phyloP scores from a whole-genome alignment of 2,888 invertebrate genomes.

The Phymatocera aterrima region DNA sequence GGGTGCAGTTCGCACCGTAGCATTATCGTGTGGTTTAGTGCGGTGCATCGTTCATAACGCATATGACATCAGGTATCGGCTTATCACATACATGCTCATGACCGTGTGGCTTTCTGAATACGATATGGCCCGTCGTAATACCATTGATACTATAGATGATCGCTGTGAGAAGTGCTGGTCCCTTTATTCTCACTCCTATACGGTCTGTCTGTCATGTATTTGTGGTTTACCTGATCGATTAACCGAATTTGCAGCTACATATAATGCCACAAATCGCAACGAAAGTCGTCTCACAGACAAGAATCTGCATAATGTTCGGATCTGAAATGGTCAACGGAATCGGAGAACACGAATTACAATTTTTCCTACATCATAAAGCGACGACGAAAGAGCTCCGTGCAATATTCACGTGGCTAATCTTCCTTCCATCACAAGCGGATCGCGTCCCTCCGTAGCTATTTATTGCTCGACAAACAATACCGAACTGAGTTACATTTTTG shows the following conservation, averaged over 20 bases:
- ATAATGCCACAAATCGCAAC: neutral
- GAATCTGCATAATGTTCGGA: too few species aligned
- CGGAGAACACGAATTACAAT: too few species aligned
- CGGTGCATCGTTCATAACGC: slow-evolving; percentile 2
- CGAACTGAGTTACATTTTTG: neutral
- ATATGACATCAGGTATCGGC: neutral
- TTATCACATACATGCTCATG: too few species aligned
- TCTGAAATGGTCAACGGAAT: too few species aligned
- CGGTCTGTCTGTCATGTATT: neutral
- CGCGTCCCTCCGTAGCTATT: too few species aligned
- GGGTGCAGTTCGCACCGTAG: neutral
- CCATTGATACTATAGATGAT: slow-evolving; percentile 1
- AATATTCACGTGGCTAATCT: too few species aligned
- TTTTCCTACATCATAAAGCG: too few species aligned
- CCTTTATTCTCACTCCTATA: slow-evolving; percentile 27
- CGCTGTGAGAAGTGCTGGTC: slow-evolving; percentile 21
- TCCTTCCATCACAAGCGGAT: too few species aligned
- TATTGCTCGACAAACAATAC: neutral
- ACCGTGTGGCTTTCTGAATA: slow-evolving; percentile 21
- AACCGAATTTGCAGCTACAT: neutral
- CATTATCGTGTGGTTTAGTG: neutral
- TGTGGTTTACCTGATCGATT: neutral
- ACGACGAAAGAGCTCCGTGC: too few species aligned
- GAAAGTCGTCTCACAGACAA: neutral
- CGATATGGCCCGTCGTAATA: slow-evolving; percentile 10